Base-by-base conservation (phyloP, 1,140 invertebrate species). In the Uloborus diversus region DNA sequence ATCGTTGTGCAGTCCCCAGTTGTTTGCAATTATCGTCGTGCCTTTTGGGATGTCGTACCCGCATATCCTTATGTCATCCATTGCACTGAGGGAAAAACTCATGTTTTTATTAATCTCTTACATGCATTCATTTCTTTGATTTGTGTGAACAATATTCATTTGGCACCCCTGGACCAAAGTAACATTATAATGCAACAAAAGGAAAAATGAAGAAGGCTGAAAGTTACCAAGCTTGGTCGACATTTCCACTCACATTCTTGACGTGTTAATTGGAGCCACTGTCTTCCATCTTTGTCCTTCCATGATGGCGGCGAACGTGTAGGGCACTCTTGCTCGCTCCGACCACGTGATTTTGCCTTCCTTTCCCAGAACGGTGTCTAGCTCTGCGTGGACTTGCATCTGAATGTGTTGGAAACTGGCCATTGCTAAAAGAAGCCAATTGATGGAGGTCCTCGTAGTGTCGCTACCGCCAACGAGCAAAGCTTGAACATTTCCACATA, bases 1-100 rank as follows among this genome's bases (percentile, higher is more conserved):
- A 82, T 94, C 92, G 82, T 92, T 91, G 82, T 93, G 90, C 1
- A 92, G 86, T 28, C 91, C 90, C 85, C 92, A 90, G n/a, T 92
- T 85, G 82, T 92, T 91, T 0, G 91, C 86, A 62, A 94, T 85
- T 17, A 94, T 83, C 33, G 90, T 88, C 0, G 92, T 91, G n/a
- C 90, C 89, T 25, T 82, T 81, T 23, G 85, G 84, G 28, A 85
- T 84, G 1, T 35, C 30, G 59, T 81, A 82, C 3, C 82, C 84
- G n/a, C 49, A 90, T 2, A 84, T 75, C 49, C 65, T 64, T 1
- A 81, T 81, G 20, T 71, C 81, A 56, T 79, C 20, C 11, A 9
- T 64, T 13, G 81, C 37, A 11, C 73, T 83, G 28, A 42, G 53
- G 68, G 42, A 57, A 23, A 25, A 65, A n/a, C n/a, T n/a, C n/a